These are phyloP conservation scores for Phalacrocorax carbo DNA, from an alignment of 2,113 vertebrate species.

Conservation along the genomic window DNA sequence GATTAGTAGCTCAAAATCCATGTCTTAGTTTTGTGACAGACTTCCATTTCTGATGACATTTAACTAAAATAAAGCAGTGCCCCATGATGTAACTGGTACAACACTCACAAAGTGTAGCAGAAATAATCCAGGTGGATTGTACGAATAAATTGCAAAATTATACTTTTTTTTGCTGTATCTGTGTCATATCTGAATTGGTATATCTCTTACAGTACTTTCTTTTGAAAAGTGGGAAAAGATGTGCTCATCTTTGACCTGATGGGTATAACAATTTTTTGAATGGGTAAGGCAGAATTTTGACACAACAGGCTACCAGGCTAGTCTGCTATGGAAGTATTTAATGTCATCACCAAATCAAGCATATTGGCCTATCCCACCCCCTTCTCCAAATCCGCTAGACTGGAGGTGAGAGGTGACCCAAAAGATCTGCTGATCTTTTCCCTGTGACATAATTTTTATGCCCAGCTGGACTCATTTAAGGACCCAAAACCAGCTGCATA, in stretches of 20 bases:
- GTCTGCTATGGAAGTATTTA: background rate
- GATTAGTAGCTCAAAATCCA: background rate
- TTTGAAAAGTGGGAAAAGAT: background rate
- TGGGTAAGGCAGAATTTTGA: background rate
- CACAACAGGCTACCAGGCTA: background rate
- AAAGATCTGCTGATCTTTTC: background rate
- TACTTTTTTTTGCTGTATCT: background rate
- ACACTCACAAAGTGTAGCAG: background rate
- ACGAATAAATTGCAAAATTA: background rate
- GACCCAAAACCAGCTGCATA: background rate
- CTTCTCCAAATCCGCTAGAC: background rate
- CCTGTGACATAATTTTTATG: background rate
- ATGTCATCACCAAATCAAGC: background rate
- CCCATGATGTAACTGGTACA: background rate
- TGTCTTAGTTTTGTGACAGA: background rate
- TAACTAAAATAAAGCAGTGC: background rate
- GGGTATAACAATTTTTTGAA: background rate
- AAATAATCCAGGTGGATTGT: background rate
- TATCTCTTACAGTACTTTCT: background rate
- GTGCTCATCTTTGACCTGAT: background rate
- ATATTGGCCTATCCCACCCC: fast-evolving
- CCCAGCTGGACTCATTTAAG: background rate
- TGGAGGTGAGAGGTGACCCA: background rate
- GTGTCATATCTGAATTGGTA: background rate
- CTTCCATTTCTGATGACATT: background rate